Conservation (phyloP, 2,797 vertebrate species). For the Gadopsis bispinosus region DNA sequence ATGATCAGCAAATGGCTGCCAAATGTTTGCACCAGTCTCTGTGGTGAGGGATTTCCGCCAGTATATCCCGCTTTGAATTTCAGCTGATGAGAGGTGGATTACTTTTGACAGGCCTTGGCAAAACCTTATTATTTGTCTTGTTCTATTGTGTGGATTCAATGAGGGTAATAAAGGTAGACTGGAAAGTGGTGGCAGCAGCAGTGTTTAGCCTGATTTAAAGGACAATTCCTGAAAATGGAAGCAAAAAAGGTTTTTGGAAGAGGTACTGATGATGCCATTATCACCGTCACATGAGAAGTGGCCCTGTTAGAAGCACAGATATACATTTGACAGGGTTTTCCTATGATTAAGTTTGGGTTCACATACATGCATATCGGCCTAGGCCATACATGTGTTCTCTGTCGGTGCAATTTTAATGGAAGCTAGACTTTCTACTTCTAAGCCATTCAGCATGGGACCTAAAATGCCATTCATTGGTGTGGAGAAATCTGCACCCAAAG, state of each 20-base stretch:
- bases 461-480: conserved; percentile 54
- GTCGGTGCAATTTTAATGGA: conserved; percentile 16
- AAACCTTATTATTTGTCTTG: conserved; percentile 40
- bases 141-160: conserved; percentile 40
- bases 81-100: conserved; percentile 59
- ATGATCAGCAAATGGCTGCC: conserved; percentile 77
- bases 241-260: background rate
- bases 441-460: conserved; percentile 32
- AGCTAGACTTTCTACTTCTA: conserved; percentile 6
- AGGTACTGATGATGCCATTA: background rate
- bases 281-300: background rate
- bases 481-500: conserved; percentile 55
- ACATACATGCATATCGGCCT: conserved; percentile 1
- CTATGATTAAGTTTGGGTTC: conserved; percentile 6
- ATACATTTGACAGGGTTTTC: background rate
- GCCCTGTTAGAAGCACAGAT: conserved; percentile 2
- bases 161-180: background rate
- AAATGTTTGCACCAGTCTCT: conserved; percentile 74
- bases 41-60: conserved; percentile 71
- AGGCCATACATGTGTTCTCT: conserved; percentile 14
- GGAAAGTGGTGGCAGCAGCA: background rate
- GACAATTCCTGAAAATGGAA: conserved; percentile 16
- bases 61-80: conserved; percentile 65
- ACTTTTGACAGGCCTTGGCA: conserved; percentile 64
- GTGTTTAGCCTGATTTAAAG: conserved; percentile 15